Conservation (phyloP, 2,888 invertebrate species). For the Agonopterix subpropinquella region DNA sequence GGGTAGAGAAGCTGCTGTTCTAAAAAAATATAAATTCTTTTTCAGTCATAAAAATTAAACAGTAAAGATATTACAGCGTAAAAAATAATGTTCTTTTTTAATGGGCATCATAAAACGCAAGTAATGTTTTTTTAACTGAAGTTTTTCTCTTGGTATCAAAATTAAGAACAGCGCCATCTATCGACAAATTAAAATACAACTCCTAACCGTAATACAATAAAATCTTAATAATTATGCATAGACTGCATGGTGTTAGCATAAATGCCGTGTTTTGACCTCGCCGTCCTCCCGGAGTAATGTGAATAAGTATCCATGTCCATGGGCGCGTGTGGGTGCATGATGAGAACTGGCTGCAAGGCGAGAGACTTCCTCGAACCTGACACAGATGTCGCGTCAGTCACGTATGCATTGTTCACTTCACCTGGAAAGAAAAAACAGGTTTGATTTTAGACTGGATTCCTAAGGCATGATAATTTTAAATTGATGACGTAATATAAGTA, state of each 20-base stretch:
- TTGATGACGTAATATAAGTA: too few relatives aligned
- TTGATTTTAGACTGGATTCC: too few relatives aligned
- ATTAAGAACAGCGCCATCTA: constrained; percentile 29
- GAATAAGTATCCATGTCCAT: constrained; percentile 84
- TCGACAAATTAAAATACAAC: neutral
- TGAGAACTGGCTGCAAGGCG: constrained; percentile 89
- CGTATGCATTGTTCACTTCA: constrained; percentile 91
- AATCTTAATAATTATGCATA: constrained; percentile 74
- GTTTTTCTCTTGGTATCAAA: constrained; percentile 4
- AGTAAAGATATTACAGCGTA: too few relatives aligned
- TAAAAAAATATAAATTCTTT: too few relatives aligned
- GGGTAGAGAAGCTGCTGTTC: too few relatives aligned
- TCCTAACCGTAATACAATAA: neutral
- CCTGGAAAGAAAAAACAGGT: constrained; percentile 70
- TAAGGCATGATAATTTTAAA: too few relatives aligned
- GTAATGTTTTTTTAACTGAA: too few relatives aligned
- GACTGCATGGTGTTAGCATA: constrained; percentile 82
- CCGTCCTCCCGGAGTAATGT: constrained; percentile 85
- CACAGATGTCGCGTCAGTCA: constrained; percentile 89
- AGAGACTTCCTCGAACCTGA: constrained; percentile 91
- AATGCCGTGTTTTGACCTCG: constrained; percentile 76
- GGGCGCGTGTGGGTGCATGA: constrained; percentile 82
- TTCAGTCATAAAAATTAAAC: too few relatives aligned
- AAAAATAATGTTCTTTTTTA: too few relatives aligned
- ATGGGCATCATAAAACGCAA: too few relatives aligned